A percentile compares a stretch with the other conserved stretches of the same genome.
Evolutionary conservation across 30 jellyfish, hydroid and myxozoan genomes (phyloP).

Genomic region (Catostylus mosaicus): DNA sequence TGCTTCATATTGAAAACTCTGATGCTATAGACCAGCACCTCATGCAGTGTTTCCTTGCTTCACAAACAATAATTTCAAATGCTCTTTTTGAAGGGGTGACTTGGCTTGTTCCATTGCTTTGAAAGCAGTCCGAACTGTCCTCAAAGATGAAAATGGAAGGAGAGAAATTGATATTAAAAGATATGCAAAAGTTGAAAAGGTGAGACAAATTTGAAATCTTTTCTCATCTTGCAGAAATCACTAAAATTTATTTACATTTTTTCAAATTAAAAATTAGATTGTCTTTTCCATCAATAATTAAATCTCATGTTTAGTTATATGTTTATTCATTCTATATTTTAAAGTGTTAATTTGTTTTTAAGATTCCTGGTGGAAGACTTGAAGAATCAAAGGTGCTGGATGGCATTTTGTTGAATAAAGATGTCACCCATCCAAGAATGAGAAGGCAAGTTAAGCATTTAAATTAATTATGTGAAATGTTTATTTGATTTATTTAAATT

Average conservation of each 20-base stretch:
- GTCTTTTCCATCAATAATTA: neutral
- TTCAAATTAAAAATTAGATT: too few species aligned
- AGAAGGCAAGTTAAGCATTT: too few species aligned
- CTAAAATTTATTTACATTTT: too few species aligned
- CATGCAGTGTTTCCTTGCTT: neutral
- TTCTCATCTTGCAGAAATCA: neutral
- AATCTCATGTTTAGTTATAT: neutral
- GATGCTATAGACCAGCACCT: neutral
- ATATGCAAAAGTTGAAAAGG: slow-evolving; percentile 95
- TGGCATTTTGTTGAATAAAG: slow-evolving; percentile 94
- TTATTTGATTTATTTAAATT: too few species aligned
- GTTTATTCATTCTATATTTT: neutral
- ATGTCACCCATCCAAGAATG: slow-evolving; percentile 97
- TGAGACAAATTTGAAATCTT: neutral
- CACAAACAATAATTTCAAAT: neutral
- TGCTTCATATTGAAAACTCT: too few species aligned
- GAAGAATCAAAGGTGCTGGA: slow-evolving; percentile 94
- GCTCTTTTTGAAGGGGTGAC: slow-evolving; percentile 68
- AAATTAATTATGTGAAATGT: too few species aligned
- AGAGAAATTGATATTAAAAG: slow-evolving; percentile 90
- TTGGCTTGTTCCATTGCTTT: slow-evolving; percentile 89
- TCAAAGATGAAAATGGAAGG: slow-evolving; percentile 77
- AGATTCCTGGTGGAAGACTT: slow-evolving; percentile 93
- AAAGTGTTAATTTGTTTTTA: neutral
- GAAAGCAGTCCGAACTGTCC: slow-evolving; percentile 84